These are phyloP conservation scores for Arothron firmamentum DNA, from an alignment of 2,113 vertebrate genomes.

Conservation along the genomic window DNA sequence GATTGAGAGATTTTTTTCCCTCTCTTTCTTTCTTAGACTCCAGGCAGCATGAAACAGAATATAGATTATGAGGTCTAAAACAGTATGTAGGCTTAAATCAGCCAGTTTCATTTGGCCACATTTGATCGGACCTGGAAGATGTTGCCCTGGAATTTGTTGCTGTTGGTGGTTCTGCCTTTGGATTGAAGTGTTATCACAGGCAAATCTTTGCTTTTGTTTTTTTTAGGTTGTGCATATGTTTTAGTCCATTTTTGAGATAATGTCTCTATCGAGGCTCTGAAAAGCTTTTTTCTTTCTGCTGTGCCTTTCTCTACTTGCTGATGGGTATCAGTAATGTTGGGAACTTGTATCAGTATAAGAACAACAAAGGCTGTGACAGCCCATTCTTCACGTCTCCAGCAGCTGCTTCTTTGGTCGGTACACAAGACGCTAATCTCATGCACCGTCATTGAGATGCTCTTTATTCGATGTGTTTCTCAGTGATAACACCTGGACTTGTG, in stretches of 20 bases:
- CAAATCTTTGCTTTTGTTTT: too few species aligned
- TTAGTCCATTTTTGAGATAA: too few species aligned
- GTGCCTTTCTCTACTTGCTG: neutral
- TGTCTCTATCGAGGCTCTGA: too few species aligned
- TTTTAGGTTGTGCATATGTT: too few species aligned
- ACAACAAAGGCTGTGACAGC: neutral
- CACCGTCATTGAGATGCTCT: neutral
- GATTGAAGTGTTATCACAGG: too few species aligned
- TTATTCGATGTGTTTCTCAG: neutral
- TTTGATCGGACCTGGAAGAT: too few species aligned
- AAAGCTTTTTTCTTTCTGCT: too few species aligned
- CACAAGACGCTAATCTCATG: conserved; percentile 7
- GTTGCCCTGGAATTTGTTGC: too few species aligned
- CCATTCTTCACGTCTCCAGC: neutral
- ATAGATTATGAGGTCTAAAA: conserved; percentile 22
- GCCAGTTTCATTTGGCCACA: neutral
- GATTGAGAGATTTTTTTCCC: conserved; percentile 42
- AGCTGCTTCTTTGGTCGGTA: neutral
- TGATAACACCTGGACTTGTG: conserved; percentile 3
- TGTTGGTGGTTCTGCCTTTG: too few species aligned
- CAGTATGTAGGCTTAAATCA: conserved; percentile 29
- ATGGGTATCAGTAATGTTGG: neutral
- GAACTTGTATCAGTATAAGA: neutral
- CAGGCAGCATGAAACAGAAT: conserved; percentile 31
- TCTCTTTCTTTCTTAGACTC: neutral